Evolutionary conservation across 1,140 invertebrate genomes (phyloP).

Genomic region (Drosophila funebris): DNA sequence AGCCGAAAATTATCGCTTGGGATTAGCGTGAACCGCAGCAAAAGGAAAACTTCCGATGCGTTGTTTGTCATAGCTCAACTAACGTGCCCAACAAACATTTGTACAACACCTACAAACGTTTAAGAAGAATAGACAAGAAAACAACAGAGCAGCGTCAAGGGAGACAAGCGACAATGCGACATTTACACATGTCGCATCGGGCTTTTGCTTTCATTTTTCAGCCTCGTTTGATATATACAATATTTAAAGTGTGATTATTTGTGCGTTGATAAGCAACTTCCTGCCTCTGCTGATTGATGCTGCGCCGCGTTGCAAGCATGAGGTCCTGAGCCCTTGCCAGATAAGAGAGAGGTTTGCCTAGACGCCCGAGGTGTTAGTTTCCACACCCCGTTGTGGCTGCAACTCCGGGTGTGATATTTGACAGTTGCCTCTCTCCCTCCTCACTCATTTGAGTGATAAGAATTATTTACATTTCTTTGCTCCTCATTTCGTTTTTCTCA

Average conservation of each 20-base stretch:
- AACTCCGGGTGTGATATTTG: constrained; percentile 68
- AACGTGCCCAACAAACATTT: constrained; percentile 69
- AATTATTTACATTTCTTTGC: constrained; percentile 72
- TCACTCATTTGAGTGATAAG: constrained; percentile 60
- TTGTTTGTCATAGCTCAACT: constrained; percentile 38
- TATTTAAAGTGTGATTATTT: constrained; percentile 47
- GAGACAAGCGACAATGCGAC: too few species aligned
- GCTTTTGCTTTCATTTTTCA: constrained; percentile 45
- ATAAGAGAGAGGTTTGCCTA: constrained; percentile 59
- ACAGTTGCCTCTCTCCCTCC: constrained; percentile 58
- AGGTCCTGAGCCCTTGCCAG: constrained; percentile 37
- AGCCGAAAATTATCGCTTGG: constrained; percentile 65
- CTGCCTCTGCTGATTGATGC: constrained; percentile 49
- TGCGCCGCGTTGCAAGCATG: background rate
- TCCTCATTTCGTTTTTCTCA: constrained; percentile 58
- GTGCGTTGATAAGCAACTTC: constrained; percentile 60
- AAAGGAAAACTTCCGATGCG: constrained; percentile 56
- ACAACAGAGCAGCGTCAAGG: too few species aligned
- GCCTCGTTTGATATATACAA: constrained; percentile 37
- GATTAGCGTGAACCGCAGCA: constrained; percentile 65
- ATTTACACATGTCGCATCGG: constrained; percentile 36
- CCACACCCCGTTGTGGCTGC: constrained; percentile 49
- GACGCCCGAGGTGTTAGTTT: constrained; percentile 68
- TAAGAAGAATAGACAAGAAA: constrained; percentile 7
- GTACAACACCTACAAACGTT: constrained; percentile 66